Percentiles rank a stretch among this genome's conserved stretches.
These are phyloP conservation scores for Pseudoatta argentina DNA, from an alignment of 1,140 invertebrate species.

Conservation along the genomic window DNA sequence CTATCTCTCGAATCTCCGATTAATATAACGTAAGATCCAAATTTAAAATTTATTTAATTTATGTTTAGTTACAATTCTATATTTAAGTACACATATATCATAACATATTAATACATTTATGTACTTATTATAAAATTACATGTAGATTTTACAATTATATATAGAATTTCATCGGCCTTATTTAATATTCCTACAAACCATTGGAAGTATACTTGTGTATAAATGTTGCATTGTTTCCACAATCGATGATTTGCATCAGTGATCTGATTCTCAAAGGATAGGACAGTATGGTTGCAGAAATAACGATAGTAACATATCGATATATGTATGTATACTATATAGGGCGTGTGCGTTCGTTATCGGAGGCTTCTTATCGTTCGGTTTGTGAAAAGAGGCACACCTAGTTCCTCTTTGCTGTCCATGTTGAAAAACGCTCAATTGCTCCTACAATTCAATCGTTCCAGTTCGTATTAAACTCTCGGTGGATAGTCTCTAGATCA, in stretches of 20 bases:
- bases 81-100: neutral
- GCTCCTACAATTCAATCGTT: neutral
- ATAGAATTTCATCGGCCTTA: neutral
- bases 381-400: constrained; percentile 49
- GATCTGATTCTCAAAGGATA: constrained; percentile 2
- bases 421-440: neutral
- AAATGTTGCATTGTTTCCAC: neutral
- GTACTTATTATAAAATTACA: neutral
- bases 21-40: neutral
- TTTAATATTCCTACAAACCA: no score
- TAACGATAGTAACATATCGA: neutral
- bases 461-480: constrained; percentile 45
- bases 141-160: neutral
- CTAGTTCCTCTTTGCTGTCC: constrained; percentile 49
- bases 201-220: neutral
- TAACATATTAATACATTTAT: neutral
- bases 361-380: constrained; percentile 50
- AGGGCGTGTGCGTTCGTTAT: constrained; percentile 53
- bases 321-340: constrained; percentile 17
- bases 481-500: constrained; percentile 15
- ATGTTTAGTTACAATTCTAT: neutral
- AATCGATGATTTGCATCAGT: neutral
- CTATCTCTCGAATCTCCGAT: neutral
- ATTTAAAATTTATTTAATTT: neutral
- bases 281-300: constrained; percentile 12